These are phyloP conservation scores for Melanerpes formicivorus DNA, from an alignment of 2,113 vertebrate genomes.

Conservation along the genomic window DNA sequence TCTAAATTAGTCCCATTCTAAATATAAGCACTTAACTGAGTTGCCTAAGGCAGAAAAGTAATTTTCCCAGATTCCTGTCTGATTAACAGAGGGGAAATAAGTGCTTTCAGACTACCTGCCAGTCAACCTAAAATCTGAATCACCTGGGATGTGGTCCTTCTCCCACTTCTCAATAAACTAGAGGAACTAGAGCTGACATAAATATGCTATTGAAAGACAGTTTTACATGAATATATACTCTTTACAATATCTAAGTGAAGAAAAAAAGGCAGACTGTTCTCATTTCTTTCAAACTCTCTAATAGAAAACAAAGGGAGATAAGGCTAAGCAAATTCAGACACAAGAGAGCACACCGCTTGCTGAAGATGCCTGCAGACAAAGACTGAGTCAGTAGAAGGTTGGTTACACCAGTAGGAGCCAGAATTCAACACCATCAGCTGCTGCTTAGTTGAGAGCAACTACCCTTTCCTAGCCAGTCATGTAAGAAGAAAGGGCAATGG, in stretches of 20 bases:
- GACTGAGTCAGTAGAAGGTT: neutral
- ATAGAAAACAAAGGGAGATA: neutral
- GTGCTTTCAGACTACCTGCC: neutral
- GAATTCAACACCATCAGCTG: neutral
- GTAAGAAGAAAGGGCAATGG: neutral
- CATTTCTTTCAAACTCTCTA: neutral
- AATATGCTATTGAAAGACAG: neutral
- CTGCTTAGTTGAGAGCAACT: neutral
- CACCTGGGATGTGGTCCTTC: neutral
- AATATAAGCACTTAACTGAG: neutral
- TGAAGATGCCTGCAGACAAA: neutral
- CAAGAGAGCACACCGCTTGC: rapidly evolving
- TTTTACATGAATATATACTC: neutral
- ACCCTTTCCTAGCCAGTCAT: neutral
- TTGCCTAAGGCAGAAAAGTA: neutral
- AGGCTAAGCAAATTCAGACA: neutral
- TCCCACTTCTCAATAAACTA: neutral
- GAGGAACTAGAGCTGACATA: neutral
- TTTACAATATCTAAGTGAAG: neutral
- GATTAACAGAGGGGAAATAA: neutral
- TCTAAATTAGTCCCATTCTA: neutral
- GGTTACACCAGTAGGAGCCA: neutral
- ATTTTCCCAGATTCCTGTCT: neutral
- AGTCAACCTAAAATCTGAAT: neutral
- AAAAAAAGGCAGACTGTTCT: neutral